Base-by-base conservation (phyloP, 2,113 vertebrate species). In the Catharus bicknelli region DNA sequence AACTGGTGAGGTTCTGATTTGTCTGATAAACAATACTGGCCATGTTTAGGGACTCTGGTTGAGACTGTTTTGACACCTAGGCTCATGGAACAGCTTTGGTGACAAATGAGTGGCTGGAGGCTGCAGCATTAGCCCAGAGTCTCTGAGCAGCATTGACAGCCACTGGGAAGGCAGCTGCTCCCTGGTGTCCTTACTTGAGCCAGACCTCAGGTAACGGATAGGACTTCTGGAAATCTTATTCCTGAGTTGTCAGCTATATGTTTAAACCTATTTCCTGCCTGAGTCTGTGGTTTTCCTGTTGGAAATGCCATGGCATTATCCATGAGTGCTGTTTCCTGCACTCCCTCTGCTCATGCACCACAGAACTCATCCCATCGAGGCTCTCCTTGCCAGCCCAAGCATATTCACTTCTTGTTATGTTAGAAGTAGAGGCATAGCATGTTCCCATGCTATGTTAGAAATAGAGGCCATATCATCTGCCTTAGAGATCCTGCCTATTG, bases 281-380 rank as follows among this genome's bases (percentile, higher is more conserved):
- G 12, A 54, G 32, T 13, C 42, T 86, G 59, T 53, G 38, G n/a
- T 3, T 29, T 30, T 58, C 47, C 69, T 73, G 2, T 38, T 54
- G 32, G 1, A 0, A 74, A 29, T 4, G 10, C 20, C 7, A 1
- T 45, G 58, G 42, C 59, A 27, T 59, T 75, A 45, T 22, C 61
- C 27, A 17, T n/a, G 16, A 66, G 13, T 42, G 38, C 32, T 30
- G 30, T 36, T 82, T 81, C 83, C 62, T 72, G 51, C 36, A 45
- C 11, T n/a, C 55, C 7, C 30, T 78, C 53, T 78, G 48, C 53
- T 82, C 69, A 64, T 54, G 64, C 34, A 40, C 36, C 80, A 81
- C 57, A 32, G 23, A 36, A 26, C 20, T 64, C n/a, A 40, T 38
- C 36, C 59, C 3, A 0, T 5, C 0, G 0, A 78, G 80, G 47